Percentiles rank a stretch among this genome's conserved stretches.
phyloP scores from a whole-genome alignment of 2,113 vertebrate species.

The Polypterus senegalus region DNA sequence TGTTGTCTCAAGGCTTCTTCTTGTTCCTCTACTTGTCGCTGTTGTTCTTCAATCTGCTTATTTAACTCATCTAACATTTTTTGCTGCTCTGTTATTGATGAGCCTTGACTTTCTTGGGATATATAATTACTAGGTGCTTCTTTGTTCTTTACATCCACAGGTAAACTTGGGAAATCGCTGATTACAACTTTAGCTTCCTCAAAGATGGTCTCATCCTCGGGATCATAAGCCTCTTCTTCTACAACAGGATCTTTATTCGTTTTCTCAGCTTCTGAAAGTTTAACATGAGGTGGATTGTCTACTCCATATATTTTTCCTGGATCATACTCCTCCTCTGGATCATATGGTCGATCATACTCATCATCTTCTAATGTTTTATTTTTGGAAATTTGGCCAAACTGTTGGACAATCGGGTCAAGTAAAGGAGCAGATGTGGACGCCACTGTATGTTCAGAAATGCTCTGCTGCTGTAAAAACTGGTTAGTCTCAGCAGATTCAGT shows the following conservation, averaged over 20 bases:
- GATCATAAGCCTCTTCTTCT: constrained; percentile 86
- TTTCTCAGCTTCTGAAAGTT: constrained; percentile 25
- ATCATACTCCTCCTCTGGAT: constrained; percentile 88
- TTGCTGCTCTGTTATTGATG: constrained; percentile 77
- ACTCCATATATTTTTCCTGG: constrained; percentile 50
- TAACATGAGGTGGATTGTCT: constrained; percentile 24
- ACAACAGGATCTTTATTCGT: constrained; percentile 26
- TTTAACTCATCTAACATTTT: constrained; percentile 88
- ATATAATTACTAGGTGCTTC: constrained; percentile 25
- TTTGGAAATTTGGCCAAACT: constrained; percentile 76
- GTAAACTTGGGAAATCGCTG: constrained; percentile 49
- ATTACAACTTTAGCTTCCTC: constrained; percentile 69
- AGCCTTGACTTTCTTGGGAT: constrained; percentile 22
- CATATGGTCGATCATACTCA: constrained; percentile 76
- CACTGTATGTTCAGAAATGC: constrained; percentile 31
- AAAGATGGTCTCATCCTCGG: constrained; percentile 86
- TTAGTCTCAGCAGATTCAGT: constrained; percentile 38
- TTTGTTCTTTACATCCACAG: constrained; percentile 23
- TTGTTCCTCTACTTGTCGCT: constrained; percentile 80
- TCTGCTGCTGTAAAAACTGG: constrained; percentile 47
- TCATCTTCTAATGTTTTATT: constrained; percentile 59
- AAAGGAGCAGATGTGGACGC: constrained; percentile 36
- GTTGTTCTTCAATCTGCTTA: constrained; percentile 92
- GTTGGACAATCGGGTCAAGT: constrained; percentile 81
- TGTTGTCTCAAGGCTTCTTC: constrained; percentile 84